Conservation (phyloP, 2,113 vertebrate species). For the Camelus bactrianus region DNA sequence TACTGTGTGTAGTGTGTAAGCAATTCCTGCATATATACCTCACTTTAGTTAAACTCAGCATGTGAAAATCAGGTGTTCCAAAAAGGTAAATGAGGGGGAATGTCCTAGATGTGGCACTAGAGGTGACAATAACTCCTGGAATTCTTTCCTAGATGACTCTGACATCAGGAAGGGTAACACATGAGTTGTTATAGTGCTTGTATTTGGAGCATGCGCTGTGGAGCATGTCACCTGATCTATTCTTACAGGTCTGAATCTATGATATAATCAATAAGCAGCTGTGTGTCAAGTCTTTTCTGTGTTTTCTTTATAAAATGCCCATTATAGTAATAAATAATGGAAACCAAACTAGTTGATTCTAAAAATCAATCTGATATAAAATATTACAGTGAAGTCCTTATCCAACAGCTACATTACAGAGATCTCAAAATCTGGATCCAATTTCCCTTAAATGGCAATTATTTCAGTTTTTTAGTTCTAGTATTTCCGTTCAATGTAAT, state of each 20-base stretch:
- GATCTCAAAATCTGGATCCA: constrained; percentile 56
- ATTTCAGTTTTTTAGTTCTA: constrained; percentile 36
- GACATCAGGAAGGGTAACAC: constrained; percentile 40
- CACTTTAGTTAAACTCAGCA: constrained; percentile 46
- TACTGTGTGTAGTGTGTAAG: not conserved
- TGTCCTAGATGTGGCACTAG: constrained; percentile 7
- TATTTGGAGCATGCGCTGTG: not conserved
- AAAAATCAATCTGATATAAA: constrained; percentile 55
- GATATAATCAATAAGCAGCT: constrained; percentile 30
- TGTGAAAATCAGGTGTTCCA: constrained; percentile 39
- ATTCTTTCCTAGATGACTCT: constrained; percentile 13
- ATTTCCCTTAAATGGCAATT: constrained; percentile 40
- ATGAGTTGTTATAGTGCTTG: constrained; percentile 10
- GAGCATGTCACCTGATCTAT: constrained; percentile 17
- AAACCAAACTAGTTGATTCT: constrained; percentile 53
- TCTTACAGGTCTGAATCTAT: constrained; percentile 28
- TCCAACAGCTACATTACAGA: constrained; percentile 20
- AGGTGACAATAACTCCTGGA: constrained; percentile 38
- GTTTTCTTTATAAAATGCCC: constrained; percentile 55
- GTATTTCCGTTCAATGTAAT: constrained; percentile 36
- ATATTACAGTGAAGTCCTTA: constrained; percentile 1
- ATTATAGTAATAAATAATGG: constrained; percentile 18
- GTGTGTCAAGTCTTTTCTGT: not conserved
- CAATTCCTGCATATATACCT: not conserved
- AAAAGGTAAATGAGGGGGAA: constrained; percentile 26